Evolutionary conservation across 2,888 invertebrate species (phyloP), one percentile per base, ranked within the genome.

Genomic region (Cheilosia scutellata): DNA sequence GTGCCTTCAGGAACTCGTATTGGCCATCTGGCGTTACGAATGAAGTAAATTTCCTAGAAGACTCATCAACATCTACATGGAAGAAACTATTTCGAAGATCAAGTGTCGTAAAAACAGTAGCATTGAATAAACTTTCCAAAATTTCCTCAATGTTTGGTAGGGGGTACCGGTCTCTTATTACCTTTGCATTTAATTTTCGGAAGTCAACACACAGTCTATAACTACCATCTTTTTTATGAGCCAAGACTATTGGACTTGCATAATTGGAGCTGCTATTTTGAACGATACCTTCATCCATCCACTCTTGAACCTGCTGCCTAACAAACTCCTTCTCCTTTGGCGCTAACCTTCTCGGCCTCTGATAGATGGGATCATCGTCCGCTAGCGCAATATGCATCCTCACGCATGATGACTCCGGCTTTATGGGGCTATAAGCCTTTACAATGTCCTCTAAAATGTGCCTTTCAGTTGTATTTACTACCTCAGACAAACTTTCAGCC

Each of bases 201-300:
- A 27, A 51, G 11, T 71, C 71, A 20, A 57, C 33, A 20, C 47
- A 58, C 16, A 71, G 47, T 6, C 58, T 25, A 25, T 71, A 20
- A 25, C 29, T 71, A 33, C 60, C 49, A 55, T 71, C 47, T 9
- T 60, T 71, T 16, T 71, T 71, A 1, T 37, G 27, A 2, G 44
- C 71, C 40, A 71, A 51, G 2, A 58, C 71, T 49, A 58, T 57
- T 5, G 47, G 71, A n/a, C 71, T 71, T 25, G 60, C 37, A 20
- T 72, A 72, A 44, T 49, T 47, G 4, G 51, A 72, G 20, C 16
- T 20, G 33, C 68, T 70, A 4, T 42, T 16, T 55, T 29, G 25
- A 11, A 70, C 44, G 5, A 70, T 44, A n/a, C 47, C 58, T 4
- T 70, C 33, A 1, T 47, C 40, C 9, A 58, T 16, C 58, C 70